A percentile compares a stretch with the other conserved stretches of the same genome.
Evolutionary conservation across 1,140 invertebrate species (phyloP).

Genomic region (Macrostomum lignano): DNA sequence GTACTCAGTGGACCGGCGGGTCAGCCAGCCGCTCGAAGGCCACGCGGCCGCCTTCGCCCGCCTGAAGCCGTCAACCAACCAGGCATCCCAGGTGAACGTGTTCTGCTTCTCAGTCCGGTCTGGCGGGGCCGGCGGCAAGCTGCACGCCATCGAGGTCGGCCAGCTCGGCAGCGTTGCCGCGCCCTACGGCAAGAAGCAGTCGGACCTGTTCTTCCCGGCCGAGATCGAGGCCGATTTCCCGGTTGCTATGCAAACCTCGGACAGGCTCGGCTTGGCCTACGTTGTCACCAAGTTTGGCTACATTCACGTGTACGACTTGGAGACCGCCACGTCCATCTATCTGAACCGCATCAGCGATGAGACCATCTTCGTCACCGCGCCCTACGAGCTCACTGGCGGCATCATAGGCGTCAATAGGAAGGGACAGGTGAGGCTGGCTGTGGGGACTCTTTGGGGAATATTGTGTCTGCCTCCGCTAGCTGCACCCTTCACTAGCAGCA

Average conservation of each 20-base stretch:
- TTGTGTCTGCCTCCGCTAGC: constrained; percentile 2
- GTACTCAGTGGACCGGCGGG: constrained; percentile 72
- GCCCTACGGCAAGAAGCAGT: constrained; percentile 80
- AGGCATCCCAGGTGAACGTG: constrained; percentile 67
- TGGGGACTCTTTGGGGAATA: background rate
- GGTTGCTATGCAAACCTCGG: constrained; percentile 63
- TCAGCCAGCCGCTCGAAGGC: constrained; percentile 70
- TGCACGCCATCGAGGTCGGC: constrained; percentile 96
- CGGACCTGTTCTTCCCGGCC: constrained; percentile 91
- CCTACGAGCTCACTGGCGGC: constrained; percentile 71
- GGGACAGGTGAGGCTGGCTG: constrained; percentile 40
- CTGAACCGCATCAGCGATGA: constrained; percentile 97
- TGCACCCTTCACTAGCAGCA: no score
- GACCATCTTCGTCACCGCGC: constrained; percentile 93
- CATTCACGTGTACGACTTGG: constrained; percentile 94
- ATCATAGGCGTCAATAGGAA: constrained; percentile 96
- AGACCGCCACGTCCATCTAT: constrained; percentile 89
- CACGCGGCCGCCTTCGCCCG: constrained; percentile 89
- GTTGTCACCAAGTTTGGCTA: constrained; percentile 98
- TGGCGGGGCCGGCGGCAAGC: constrained; percentile 29
- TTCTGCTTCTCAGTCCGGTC: constrained; percentile 82
- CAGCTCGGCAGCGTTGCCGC: constrained; percentile 72
- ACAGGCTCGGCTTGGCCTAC: constrained; percentile 85
- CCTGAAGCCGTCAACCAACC: constrained; percentile 78
- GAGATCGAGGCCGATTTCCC: constrained; percentile 95